These are phyloP conservation scores for Eumacrocentrus americanus DNA, from an alignment of 2,888 invertebrate species.

Conservation along the genomic window DNA sequence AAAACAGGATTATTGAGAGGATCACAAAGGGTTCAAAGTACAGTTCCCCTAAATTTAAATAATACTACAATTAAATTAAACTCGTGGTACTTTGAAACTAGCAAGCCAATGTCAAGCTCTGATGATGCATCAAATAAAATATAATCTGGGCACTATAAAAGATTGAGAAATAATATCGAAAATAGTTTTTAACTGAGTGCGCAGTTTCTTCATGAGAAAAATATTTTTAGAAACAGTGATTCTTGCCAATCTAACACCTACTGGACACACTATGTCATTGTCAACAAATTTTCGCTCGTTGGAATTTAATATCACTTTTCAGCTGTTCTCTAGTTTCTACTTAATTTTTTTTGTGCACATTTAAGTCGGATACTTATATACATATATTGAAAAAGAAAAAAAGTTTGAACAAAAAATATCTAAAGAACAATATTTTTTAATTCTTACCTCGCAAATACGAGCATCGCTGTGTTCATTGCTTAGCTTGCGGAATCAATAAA, in stretches of 20 bases:
- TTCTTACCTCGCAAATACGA: conserved; percentile 47
- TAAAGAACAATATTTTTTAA: not conserved
- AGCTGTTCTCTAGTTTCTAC: too few relatives aligned
- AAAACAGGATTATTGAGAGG: conserved; percentile 30
- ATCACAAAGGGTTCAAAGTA: conserved; percentile 45
- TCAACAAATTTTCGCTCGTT: not conserved
- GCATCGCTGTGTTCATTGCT: conserved; percentile 45
- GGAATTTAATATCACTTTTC: not conserved
- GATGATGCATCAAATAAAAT: too few relatives aligned
- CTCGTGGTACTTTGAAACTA: too few relatives aligned
- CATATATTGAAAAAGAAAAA: not conserved
- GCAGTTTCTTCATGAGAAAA: conserved; percentile 27
- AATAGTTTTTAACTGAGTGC: conserved; percentile 28
- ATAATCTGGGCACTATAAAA: conserved; percentile 6
- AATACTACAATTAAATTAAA: conserved; percentile 1
- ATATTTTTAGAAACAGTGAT: conserved; percentile 22
- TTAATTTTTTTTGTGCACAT: too few relatives aligned
- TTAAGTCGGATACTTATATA: too few relatives aligned
- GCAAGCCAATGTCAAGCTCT: too few relatives aligned
- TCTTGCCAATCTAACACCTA: conserved; percentile 24
- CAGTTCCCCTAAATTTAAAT: conserved; percentile 27
- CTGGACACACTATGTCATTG: conserved; percentile 1
- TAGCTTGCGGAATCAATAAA: conserved; percentile 48
- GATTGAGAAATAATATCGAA: conserved; percentile 16
- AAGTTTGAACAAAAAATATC: not conserved